Evolutionary conservation across 2,888 invertebrate species (phyloP).

Genomic region (Eilema depressum): DNA sequence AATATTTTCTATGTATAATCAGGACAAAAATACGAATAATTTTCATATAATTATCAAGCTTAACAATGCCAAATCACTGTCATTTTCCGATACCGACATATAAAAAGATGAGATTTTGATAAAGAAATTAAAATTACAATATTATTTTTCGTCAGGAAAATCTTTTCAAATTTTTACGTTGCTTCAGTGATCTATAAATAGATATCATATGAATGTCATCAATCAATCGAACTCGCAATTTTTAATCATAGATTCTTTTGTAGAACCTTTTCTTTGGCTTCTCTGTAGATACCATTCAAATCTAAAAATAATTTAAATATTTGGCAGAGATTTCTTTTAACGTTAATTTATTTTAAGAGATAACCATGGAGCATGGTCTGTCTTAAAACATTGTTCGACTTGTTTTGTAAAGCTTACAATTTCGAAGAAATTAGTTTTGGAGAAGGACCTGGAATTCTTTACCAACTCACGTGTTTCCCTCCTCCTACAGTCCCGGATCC

Average conservation of each 20-base stretch:
- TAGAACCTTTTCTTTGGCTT: slow-evolving; percentile 41
- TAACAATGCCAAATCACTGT: slow-evolving; percentile 2
- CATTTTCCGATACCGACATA: neutral
- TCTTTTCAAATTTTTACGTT: neutral
- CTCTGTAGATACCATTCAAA: too few relatives aligned
- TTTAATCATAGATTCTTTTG: slow-evolving; percentile 53
- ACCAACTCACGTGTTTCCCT: too few relatives aligned
- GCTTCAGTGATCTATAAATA: slow-evolving; percentile 32
- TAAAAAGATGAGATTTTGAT: neutral
- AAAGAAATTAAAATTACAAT: neutral
- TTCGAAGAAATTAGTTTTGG: too few relatives aligned
- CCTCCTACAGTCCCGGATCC: too few relatives aligned
- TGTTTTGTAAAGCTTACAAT: neutral
- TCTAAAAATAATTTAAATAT: too few relatives aligned
- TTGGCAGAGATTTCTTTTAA: too few relatives aligned
- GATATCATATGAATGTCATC: slow-evolving; percentile 51
- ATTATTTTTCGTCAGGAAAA: neutral
- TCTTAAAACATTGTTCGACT: neutral
- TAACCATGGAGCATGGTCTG: too few relatives aligned
- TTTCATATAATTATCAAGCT: neutral
- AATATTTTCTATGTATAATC: neutral
- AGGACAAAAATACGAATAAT: slow-evolving; percentile 3
- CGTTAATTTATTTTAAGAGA: too few relatives aligned
- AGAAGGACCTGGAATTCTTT: too few relatives aligned
- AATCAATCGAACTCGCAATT: slow-evolving; percentile 45